Evolutionary conservation across 1,140 invertebrate genomes (phyloP).

Genomic region (Drosophila nasuta): DNA sequence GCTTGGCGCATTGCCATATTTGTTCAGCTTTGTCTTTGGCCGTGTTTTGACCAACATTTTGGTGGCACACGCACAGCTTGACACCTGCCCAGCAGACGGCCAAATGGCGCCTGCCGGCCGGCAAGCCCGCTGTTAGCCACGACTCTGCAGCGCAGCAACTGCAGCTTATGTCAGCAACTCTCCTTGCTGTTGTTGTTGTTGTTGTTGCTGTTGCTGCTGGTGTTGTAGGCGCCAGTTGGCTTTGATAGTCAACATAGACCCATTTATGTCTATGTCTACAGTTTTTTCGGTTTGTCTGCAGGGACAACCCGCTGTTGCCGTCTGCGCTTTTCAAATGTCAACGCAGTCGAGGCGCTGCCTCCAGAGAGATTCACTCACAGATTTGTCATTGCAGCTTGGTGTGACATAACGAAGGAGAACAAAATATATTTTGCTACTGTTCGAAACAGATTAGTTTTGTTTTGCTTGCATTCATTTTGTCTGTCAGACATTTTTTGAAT

Average conservation of each 20-base stretch:
- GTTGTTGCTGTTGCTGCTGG: conserved; percentile 28
- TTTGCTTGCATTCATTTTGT: too few species aligned
- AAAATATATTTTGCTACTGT: not conserved
- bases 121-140: not conserved
- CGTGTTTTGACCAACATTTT: conserved; percentile 39
- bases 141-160: conserved; percentile 6
- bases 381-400: conserved; percentile 15
- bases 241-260: conserved; percentile 14
- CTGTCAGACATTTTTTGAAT: too few species aligned
- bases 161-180: conserved; percentile 5
- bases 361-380: conserved; percentile 12
- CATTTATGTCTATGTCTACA: conserved; percentile 23
- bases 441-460: not conserved
- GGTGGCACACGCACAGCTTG: conserved; percentile 76
- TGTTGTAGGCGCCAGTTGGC: conserved; percentile 53
- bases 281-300: conserved; percentile 42
- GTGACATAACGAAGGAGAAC: conserved; percentile 1
- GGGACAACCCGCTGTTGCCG: conserved; percentile 66
- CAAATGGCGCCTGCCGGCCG: conserved; percentile 26
- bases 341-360: conserved; percentile 13
- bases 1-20: conserved; percentile 34
- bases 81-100: conserved; percentile 62
- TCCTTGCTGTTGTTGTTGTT: not conserved
- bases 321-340: conserved; percentile 63
- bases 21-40: conserved; percentile 18